A percentile compares a stretch with the other conserved stretches of the same genome.
Evolutionary conservation across 2,888 invertebrate species (phyloP).

Genomic region (Chouioia cunea): DNA sequence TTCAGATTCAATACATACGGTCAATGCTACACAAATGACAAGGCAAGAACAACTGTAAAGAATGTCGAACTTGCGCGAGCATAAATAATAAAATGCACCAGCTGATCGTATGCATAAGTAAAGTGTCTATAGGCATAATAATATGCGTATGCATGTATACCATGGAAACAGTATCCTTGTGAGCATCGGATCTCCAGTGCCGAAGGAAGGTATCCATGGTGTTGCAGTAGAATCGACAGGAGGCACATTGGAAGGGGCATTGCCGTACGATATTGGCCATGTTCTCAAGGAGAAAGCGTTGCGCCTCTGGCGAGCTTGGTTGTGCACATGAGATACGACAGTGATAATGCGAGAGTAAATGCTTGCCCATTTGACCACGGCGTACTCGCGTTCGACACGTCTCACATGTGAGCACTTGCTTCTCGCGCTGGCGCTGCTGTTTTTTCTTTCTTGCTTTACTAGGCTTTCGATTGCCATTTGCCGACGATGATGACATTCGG

Average conservation of each 20-base stretch:
- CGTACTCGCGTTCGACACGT: constrained; percentile 80
- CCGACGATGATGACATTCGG: not conserved
- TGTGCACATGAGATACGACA: constrained; percentile 77
- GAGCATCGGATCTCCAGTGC: constrained; percentile 81
- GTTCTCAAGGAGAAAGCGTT: constrained; percentile 79
- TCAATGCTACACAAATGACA: not conserved
- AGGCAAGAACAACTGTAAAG: not conserved
- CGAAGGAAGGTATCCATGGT: constrained; percentile 77
- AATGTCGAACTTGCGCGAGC: not conserved
- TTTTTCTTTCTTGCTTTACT: constrained; percentile 11
- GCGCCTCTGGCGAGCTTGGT: constrained; percentile 70
- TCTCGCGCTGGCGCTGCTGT: constrained; percentile 70
- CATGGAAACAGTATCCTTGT: constrained; percentile 70
- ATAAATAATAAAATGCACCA: not conserved
- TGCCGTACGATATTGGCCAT: constrained; percentile 84
- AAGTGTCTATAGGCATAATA: too few relatives aligned
- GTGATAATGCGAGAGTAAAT: constrained; percentile 88
- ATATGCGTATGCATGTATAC: constrained; percentile 45
- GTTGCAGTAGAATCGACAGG: constrained; percentile 89
- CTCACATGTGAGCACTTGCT: constrained; percentile 76
- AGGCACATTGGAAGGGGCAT: constrained; percentile 87
- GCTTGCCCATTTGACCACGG: constrained; percentile 82
- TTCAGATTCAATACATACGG: not conserved
- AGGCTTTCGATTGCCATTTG: not conserved
- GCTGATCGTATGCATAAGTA: too few relatives aligned